Evolutionary conservation across 2,888 invertebrate genomes (phyloP), one percentile per base, ranked within the genome.

Genomic region (Papilio protenor): DNA sequence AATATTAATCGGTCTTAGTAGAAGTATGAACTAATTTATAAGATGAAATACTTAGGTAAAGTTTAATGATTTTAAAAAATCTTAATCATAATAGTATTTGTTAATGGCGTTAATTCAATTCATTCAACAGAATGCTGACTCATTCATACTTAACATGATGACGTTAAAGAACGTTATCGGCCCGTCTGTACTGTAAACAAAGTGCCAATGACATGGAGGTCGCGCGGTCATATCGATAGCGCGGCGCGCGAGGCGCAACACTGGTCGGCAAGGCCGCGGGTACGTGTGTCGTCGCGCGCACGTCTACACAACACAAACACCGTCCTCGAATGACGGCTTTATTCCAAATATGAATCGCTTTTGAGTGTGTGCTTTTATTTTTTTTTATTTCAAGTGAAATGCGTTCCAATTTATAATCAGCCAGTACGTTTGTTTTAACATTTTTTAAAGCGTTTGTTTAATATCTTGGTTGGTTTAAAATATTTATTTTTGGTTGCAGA

Each of bases 121-220:
- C 66, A 69, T 27, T 69, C 40, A 72, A 70, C 59, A 72, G 82
- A 82, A 81, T 79, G 81, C 80, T 81, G 80, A 84, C 83, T 87
- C 85, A 88, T 87, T 87, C 82, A 87, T 80, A 85, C 81, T 84
- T 78, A 83, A 82, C 77, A 79, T n/a, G 40, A n/a, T 57, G 75
- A 55, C 75, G 72, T 59, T 23, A n/a, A 23, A 3, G 14, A 5
- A 79, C 84, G 87, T 89, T 92, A 92, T 92, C 92, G 87, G 86
- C 82, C 84, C 87, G 89, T 87, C 88, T 85, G 79, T 80, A 81
- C 82, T 83, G 91, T 93, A 92, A 93, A 93, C 92, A 91, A 84
- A 91, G 88, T 91, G 93, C 92, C 93, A 94, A 92, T 93, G 94
- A 94, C 94, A 93, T 89, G 87, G 88, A 89, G 89, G 89, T 88